Conservation (phyloP, 1,140 invertebrate species). For the Onthophagus taurus region DNA sequence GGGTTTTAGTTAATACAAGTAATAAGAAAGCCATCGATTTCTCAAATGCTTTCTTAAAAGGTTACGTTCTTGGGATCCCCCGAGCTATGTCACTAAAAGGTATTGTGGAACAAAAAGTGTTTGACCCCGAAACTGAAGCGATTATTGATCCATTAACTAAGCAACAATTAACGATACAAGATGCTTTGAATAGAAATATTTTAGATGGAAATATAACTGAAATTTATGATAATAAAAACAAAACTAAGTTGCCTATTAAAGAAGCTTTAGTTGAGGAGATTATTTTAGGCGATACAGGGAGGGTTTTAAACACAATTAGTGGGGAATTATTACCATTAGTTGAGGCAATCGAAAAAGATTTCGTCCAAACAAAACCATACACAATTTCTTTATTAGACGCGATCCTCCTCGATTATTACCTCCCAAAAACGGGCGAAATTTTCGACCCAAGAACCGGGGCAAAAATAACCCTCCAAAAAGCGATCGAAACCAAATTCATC, state of each 20-base stretch:
- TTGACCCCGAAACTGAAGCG: slow-evolving; percentile 58
- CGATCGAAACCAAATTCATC: slow-evolving; percentile 60
- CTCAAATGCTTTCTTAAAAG: slow-evolving; percentile 58
- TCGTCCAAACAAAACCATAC: slow-evolving; percentile 61
- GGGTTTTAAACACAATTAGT: slow-evolving; percentile 56
- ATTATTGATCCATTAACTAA: slow-evolving; percentile 63
- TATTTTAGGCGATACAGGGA: slow-evolving; percentile 56
- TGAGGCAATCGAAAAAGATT: slow-evolving; percentile 54
- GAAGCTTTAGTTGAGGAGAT: slow-evolving; percentile 58
- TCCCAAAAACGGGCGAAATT: slow-evolving; percentile 62
- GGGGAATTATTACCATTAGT: slow-evolving; percentile 57
- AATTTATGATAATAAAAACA: slow-evolving; percentile 63
- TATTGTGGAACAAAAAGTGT: slow-evolving; percentile 58
- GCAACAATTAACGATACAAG: slow-evolving; percentile 58
- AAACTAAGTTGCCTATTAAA: slow-evolving; percentile 57
- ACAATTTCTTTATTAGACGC: slow-evolving; percentile 63
- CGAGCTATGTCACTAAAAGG: slow-evolving; percentile 70
- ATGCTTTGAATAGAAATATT: slow-evolving; percentile 68
- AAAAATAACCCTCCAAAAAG: slow-evolving; percentile 59
- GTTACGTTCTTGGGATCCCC: slow-evolving; percentile 53
- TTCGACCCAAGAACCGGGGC: slow-evolving; percentile 72
- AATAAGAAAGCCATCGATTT: slow-evolving; percentile 58
- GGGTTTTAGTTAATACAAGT: slow-evolving; percentile 58
- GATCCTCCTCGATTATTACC: slow-evolving; percentile 71
- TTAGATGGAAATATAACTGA: slow-evolving; percentile 75